Percentiles rank a stretch among this genome's conserved stretches.
Evolutionary conservation across 2,797 vertebrate genomes (phyloP).

Genomic region (Perodicticus potto): DNA sequence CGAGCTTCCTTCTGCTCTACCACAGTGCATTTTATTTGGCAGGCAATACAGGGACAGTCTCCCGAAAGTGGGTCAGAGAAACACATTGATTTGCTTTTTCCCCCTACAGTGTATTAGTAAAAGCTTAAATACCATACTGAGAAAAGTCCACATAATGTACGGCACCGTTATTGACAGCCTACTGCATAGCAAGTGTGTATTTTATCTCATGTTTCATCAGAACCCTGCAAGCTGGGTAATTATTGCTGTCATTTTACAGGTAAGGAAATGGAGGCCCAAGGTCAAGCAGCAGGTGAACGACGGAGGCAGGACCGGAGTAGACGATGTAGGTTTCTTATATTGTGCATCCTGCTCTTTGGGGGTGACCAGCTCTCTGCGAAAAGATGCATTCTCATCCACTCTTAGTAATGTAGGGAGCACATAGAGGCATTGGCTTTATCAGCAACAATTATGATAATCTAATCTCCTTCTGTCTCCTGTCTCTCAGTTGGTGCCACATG

Average conservation of each 20-base stretch:
- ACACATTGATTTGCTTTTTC: background rate
- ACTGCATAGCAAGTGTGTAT: background rate
- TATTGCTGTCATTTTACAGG: slow-evolving; percentile 22
- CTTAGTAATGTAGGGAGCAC: background rate
- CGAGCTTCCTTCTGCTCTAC: background rate
- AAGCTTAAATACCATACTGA: background rate
- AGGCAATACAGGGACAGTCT: background rate
- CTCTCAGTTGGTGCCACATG: background rate
- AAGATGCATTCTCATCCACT: background rate
- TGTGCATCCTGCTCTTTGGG: background rate
- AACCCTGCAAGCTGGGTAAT: background rate
- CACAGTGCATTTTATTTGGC: background rate
- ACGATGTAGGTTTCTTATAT: background rate
- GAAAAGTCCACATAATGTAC: background rate
- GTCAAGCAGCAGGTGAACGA: background rate
- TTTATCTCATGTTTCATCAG: slow-evolving; percentile 63
- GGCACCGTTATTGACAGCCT: background rate
- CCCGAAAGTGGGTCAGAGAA: background rate
- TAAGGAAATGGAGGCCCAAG: slow-evolving; percentile 40
- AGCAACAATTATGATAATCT: background rate
- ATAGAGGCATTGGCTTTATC: background rate
- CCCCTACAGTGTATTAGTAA: background rate
- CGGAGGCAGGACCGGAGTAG: background rate
- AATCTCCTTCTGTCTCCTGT: background rate
- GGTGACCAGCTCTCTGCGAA: background rate